Percentiles rank a stretch among this genome's conserved stretches.
These are phyloP conservation scores for Xanthia icteritia DNA, from an alignment of 2,888 invertebrate genomes.

Conservation along the genomic window DNA sequence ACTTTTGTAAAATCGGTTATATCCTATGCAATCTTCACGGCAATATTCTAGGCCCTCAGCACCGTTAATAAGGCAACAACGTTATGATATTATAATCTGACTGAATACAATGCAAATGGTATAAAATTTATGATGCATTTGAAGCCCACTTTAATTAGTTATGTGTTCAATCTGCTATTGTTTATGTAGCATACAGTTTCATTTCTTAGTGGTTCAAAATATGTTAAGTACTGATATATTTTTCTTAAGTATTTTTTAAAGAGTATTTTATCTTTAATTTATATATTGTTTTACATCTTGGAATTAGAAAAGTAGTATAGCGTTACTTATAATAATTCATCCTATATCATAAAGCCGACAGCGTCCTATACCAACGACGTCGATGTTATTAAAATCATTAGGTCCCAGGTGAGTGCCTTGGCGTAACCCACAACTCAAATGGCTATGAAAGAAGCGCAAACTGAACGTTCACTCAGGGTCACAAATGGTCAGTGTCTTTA, in stretches of 20 bases:
- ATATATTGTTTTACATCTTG: not conserved
- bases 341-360: too few relatives aligned
- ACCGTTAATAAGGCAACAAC: not conserved
- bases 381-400: not conserved
- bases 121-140: constrained; percentile 44
- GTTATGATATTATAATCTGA: not conserved
- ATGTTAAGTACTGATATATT: not conserved
- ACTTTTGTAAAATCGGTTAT: not conserved
- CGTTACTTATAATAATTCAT: not conserved
- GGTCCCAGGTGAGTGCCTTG: constrained; percentile 29
- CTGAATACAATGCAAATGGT: constrained; percentile 27
- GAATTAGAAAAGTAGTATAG: not conserved
- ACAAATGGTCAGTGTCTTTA: not conserved
- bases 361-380: not conserved
- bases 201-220: not conserved
- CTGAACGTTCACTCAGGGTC: too few relatives aligned
- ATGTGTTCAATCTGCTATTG: constrained; percentile 10
- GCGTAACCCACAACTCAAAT: not conserved
- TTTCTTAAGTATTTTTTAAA: not conserved
- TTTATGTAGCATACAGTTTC: constrained; percentile 14
- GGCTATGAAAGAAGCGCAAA: not conserved
- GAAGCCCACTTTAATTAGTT: constrained; percentile 24
- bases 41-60: constrained; percentile 1
- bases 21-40: not conserved
- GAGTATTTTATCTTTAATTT: not conserved